Percentiles rank a stretch among this genome's conserved stretches.
Evolutionary conservation across 64 coral and sea anemone genomes (phyloP).

Genomic region (Trachythela sp.): DNA sequence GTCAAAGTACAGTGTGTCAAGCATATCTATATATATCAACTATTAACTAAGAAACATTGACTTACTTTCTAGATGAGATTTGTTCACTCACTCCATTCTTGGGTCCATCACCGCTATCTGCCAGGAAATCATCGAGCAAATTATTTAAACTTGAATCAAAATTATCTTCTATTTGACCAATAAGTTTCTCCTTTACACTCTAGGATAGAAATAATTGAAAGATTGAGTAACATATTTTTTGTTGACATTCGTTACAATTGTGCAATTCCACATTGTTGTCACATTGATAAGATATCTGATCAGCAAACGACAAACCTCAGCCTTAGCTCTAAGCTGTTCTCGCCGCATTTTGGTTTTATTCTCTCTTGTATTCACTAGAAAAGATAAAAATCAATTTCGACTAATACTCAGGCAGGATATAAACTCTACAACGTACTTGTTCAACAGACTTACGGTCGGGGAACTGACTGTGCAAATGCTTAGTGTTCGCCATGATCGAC

Average conservation of each 20-base stretch:
- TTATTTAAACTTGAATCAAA: background rate
- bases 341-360: background rate
- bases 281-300: background rate
- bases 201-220: background rate
- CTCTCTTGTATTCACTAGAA: background rate
- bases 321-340: background rate
- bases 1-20: no score
- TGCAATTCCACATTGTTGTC: background rate
- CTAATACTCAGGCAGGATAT: background rate
- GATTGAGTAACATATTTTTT: no score
- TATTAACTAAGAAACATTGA: background rate
- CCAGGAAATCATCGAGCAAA: background rate
- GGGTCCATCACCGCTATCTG: background rate
- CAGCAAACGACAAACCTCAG: background rate
- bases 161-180: background rate
- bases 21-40: no score
- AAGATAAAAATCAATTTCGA: background rate
- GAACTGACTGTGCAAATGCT: background rate
- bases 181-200: background rate
- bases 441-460: background rate
- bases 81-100: background rate
- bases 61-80: background rate
- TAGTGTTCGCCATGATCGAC: background rate
- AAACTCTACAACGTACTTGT: background rate
- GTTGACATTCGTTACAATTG: no score